Percentiles rank a stretch among this genome's conserved stretches.
phyloP scores from a whole-genome alignment of 2,113 vertebrate genomes.

The Brachirus orientalis region DNA sequence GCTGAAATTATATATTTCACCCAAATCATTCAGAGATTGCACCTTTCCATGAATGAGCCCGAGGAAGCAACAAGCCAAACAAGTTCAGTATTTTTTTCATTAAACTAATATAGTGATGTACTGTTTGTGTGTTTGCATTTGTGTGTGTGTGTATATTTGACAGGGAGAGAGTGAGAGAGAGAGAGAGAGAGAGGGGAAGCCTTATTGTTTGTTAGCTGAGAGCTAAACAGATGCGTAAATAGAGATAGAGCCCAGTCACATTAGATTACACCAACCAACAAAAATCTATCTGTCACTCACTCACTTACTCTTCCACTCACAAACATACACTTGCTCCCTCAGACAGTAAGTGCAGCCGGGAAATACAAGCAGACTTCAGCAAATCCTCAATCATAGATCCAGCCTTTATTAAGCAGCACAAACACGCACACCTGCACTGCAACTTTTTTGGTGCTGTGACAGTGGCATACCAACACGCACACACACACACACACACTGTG shows the following conservation, averaged over 20 bases:
- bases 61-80: too few relatives aligned
- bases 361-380: conserved; percentile 44
- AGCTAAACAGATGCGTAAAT: conserved; percentile 78
- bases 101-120: too few relatives aligned
- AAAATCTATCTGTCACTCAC: conserved; percentile 54
- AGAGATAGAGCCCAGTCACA: conserved; percentile 71
- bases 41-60: too few relatives aligned
- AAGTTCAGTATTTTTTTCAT: too few relatives aligned
- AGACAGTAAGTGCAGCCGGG: conserved; percentile 22
- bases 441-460: conserved; percentile 35
- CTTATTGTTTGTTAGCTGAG: conserved; percentile 68
- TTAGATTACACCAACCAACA: conserved; percentile 69
- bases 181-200: conserved; percentile 15
- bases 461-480: conserved; percentile 27
- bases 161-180: conserved; percentile 1
- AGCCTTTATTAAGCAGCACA: conserved; percentile 39
- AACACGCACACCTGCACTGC: conserved; percentile 28
- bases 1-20: not conserved
- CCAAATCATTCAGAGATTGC: not conserved
- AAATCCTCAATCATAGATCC: conserved; percentile 25
- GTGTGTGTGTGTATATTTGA: too few relatives aligned
- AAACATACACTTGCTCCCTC: conserved; percentile 37
- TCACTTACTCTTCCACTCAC: conserved; percentile 21
- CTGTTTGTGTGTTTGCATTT: not conserved
- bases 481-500: conserved; percentile 13